Conservation (phyloP, 2,113 vertebrate genomes). For the Haemorhous mexicanus region DNA sequence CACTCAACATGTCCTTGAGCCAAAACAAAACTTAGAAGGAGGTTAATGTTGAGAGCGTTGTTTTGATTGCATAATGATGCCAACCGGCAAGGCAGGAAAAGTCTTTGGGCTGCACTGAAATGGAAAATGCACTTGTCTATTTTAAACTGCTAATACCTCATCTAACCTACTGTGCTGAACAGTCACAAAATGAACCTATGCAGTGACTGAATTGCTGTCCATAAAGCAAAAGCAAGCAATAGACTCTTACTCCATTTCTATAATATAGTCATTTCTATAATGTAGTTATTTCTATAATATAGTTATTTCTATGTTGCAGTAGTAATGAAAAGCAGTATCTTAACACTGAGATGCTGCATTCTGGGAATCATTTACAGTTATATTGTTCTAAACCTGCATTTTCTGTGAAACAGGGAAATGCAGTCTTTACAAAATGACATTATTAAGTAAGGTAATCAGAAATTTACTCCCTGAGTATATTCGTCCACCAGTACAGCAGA, state of each 20-base stretch:
- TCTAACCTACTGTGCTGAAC: constrained; percentile 22
- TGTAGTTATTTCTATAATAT: background rate
- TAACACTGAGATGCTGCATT: background rate
- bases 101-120: background rate
- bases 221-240: constrained; percentile 35
- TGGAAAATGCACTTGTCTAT: background rate
- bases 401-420: background rate
- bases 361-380: background rate
- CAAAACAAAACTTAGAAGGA: constrained; percentile 34
- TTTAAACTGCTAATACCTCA: constrained; percentile 19
- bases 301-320: constrained; percentile 10
- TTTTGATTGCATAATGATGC: constrained; percentile 17
- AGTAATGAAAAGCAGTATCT: background rate
- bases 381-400: background rate
- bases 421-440: background rate
- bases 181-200: constrained; percentile 26
- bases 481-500: background rate
- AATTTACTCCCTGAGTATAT: background rate
- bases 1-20: constrained; percentile 39
- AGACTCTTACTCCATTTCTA: background rate
- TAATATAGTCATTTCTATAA: background rate
- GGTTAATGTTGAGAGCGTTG: background rate
- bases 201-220: background rate
- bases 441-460: background rate
- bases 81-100: background rate